A percentile compares a stretch with the other conserved stretches of the same genome.
These are phyloP conservation scores for Drosophila simulans DNA, from an alignment of 1,140 invertebrate genomes.

Conservation along the genomic window DNA sequence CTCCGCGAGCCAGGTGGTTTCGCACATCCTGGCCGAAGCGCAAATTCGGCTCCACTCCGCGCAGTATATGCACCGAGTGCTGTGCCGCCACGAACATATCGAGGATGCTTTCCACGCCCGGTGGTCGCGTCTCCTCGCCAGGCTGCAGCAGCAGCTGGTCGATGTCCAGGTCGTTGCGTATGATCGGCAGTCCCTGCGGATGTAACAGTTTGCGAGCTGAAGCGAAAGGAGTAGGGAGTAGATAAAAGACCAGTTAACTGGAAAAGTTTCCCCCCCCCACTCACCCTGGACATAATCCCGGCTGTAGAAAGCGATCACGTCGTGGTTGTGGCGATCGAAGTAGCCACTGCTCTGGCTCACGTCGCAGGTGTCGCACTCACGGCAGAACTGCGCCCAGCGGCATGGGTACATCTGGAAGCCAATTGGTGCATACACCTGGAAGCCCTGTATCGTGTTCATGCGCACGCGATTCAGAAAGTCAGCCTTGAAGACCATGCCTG, in stretches of 20 bases:
- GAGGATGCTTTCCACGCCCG: slow-evolving; percentile 70
- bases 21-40: slow-evolving; percentile 73
- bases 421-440: slow-evolving; percentile 92
- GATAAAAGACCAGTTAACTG: not conserved
- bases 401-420: slow-evolving; percentile 91
- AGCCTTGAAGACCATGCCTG: slow-evolving; percentile 88
- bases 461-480: slow-evolving; percentile 94
- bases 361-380: slow-evolving; percentile 87
- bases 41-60: slow-evolving; percentile 80
- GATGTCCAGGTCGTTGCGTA: slow-evolving; percentile 88
- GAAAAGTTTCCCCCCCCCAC: slow-evolving; percentile 24
- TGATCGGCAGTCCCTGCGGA: slow-evolving; percentile 86
- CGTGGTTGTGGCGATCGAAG: slow-evolving; percentile 90
- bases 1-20: slow-evolving; percentile 57
- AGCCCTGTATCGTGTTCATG: slow-evolving; percentile 93
- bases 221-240: slow-evolving; percentile 40
- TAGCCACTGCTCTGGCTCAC: slow-evolving; percentile 92
- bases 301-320: slow-evolving; percentile 92
- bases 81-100: slow-evolving; percentile 83
- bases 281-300: slow-evolving; percentile 91
- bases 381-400: slow-evolving; percentile 86
- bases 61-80: slow-evolving; percentile 77
- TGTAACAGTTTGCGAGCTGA: slow-evolving; percentile 88
- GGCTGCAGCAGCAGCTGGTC: slow-evolving; percentile 81
- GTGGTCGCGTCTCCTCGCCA: slow-evolving; percentile 20